Conservation (phyloP, 2,797 vertebrate species). For the Perdix hodgsoniae region DNA sequence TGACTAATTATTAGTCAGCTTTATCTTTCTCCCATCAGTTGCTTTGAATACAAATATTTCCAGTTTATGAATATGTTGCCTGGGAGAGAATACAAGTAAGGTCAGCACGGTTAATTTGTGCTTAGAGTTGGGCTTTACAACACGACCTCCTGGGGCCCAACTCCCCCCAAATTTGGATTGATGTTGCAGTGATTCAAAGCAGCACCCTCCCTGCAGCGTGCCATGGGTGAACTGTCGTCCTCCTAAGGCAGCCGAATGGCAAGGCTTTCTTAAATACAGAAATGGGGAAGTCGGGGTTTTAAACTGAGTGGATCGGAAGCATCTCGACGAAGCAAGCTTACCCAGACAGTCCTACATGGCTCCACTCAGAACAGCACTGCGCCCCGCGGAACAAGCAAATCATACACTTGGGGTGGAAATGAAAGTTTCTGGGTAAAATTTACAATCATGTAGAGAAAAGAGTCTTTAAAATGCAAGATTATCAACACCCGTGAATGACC, state of each 20-base stretch:
- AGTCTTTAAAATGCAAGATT: not conserved
- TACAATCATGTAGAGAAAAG: not conserved
- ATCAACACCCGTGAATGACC: not conserved
- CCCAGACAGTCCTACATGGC: not conserved
- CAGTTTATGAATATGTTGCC: not conserved
- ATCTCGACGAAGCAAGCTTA: not conserved
- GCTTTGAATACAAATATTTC: conserved; percentile 6
- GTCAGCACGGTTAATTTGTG: not conserved
- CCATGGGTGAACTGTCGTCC: not conserved
- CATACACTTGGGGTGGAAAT: not conserved
- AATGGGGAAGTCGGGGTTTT: not conserved
- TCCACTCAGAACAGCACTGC: not conserved
- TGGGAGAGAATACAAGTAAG: not conserved
- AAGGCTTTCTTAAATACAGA: not conserved
- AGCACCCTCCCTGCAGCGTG: not conserved
- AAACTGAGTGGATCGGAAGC: not conserved
- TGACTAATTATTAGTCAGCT: conserved; percentile 9
- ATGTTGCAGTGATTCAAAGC: not conserved
- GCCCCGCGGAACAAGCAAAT: not conserved
- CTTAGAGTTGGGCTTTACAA: not conserved
- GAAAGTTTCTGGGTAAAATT: not conserved
- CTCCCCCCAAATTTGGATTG: not conserved
- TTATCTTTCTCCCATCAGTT: not conserved
- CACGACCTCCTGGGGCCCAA: not conserved
- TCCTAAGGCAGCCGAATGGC: not conserved